phyloP scores from a whole-genome alignment of 2,113 vertebrate species.

The Podilymbus podiceps region DNA sequence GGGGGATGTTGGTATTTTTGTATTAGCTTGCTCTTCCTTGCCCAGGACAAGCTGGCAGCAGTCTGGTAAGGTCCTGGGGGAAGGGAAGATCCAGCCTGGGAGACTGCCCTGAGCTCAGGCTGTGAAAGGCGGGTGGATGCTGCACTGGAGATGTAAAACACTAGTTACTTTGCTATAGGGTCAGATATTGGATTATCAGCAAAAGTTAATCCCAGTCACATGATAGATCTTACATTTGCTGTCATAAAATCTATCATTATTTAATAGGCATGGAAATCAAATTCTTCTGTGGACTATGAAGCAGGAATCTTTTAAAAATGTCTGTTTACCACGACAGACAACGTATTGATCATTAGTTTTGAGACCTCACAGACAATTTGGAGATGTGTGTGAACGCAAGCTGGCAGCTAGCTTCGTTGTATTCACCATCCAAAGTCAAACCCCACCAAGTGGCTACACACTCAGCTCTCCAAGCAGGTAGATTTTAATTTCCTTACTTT shows the following conservation, averaged over 20 bases:
- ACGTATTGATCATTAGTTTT: conserved; percentile 27
- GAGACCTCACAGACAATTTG: background rate
- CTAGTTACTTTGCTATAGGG: background rate
- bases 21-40: accelerated
- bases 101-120: background rate
- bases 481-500: background rate
- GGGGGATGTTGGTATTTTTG: background rate
- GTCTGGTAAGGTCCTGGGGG: background rate
- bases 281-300: conserved; percentile 41
- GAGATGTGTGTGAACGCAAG: background rate
- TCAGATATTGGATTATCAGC: conserved; percentile 42
- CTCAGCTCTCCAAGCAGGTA: background rate
- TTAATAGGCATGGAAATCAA: conserved; percentile 58
- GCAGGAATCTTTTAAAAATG: conserved; percentile 23
- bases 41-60: background rate
- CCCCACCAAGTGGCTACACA: background rate
- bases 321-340: conserved; percentile 42
- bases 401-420: background rate
- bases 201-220: conserved; percentile 42
- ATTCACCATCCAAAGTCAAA: background rate
- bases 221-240: conserved; percentile 48
- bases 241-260: conserved; percentile 69
- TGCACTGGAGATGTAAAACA: background rate
- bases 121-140: background rate
- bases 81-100: background rate